Percentiles rank a stretch among this genome's conserved stretches.
Evolutionary conservation across 2,113 vertebrate genomes (phyloP).

Genomic region (Lucifuga dentata): DNA sequence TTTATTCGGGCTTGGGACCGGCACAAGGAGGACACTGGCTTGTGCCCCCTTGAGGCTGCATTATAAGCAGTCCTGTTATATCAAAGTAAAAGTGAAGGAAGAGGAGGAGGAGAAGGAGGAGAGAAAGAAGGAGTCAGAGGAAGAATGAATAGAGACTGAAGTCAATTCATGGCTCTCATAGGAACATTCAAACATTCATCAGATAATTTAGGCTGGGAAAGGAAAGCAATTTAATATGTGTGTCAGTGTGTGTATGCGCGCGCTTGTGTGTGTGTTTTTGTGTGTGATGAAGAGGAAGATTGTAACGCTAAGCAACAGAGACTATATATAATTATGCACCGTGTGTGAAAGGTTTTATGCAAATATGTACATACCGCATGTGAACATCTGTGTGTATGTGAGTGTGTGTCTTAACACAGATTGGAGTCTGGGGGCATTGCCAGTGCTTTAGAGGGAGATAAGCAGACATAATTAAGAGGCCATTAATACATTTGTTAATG

Average conservation of each 20-base stretch:
- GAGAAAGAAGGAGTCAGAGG: not conserved
- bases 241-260: not conserved
- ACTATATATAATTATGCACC: too few species aligned
- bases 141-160: conserved; percentile 24
- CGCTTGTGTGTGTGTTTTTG: not conserved
- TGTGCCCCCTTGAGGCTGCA: too few species aligned
- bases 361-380: conserved; percentile 28
- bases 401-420: conserved; percentile 18
- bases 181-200: conserved; percentile 27
- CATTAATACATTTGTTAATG: conserved; percentile 74
- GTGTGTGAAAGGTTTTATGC: conserved; percentile 7
- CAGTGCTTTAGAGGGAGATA: conserved; percentile 52
- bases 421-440: conserved; percentile 37
- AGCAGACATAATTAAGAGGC: conserved; percentile 70
- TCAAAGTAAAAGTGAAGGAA: not conserved
- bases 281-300: not conserved
- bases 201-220: conserved; percentile 37
- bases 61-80: too few species aligned
- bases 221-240: not conserved
- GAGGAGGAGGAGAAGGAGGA: not conserved
- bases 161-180: conserved; percentile 22
- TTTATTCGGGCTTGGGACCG: too few species aligned
- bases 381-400: not conserved
- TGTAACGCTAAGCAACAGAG: not conserved
- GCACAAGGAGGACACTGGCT: conserved; percentile 10